Percentiles rank a stretch among this genome's conserved stretches.
These are phyloP conservation scores for Paramacrobiotus metropolitanus DNA, from an alignment of 1,140 invertebrate genomes.

Conservation along the genomic window DNA sequence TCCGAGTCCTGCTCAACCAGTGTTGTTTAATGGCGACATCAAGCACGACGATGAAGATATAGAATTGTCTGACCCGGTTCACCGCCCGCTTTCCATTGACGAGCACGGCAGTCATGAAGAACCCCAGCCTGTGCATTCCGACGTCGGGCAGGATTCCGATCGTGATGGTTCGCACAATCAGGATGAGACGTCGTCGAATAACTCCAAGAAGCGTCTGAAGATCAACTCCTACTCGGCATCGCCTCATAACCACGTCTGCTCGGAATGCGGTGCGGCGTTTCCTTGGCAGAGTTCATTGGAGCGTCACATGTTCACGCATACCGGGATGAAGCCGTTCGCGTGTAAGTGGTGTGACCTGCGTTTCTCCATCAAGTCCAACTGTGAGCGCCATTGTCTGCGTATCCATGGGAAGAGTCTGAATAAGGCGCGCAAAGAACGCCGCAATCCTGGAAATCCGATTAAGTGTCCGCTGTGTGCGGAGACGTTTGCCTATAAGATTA, in stretches of 20 bases:
- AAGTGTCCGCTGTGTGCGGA: constrained; percentile 72
- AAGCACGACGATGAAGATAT: background rate
- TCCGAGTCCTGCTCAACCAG: background rate
- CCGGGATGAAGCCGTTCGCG: constrained; percentile 83
- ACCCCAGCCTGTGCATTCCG: constrained; percentile 19
- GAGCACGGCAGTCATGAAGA: background rate
- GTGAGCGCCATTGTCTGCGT: constrained; percentile 67
- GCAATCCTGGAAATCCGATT: constrained; percentile 31
- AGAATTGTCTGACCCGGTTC: background rate
- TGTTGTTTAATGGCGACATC: no score
- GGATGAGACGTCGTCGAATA: constrained; percentile 12
- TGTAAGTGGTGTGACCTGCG: constrained; percentile 68
- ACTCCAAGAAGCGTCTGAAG: constrained; percentile 10
- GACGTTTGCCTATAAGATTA: constrained; percentile 84
- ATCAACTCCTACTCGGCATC: constrained; percentile 59
- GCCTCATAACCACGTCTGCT: constrained; percentile 66
- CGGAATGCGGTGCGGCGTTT: constrained; percentile 70
- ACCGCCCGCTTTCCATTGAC: background rate
- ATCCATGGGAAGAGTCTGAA: constrained; percentile 46
- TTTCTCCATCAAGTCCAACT: constrained; percentile 90
- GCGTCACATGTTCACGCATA: constrained; percentile 72
- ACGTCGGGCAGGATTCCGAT: constrained; percentile 15
- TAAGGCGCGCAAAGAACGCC: constrained; percentile 13
- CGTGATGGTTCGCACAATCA: constrained; percentile 10
- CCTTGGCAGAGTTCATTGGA: constrained; percentile 83